Evolutionary conservation across 2,888 invertebrate genomes (phyloP).

Genomic region (Eurytoma adleriae): DNA sequence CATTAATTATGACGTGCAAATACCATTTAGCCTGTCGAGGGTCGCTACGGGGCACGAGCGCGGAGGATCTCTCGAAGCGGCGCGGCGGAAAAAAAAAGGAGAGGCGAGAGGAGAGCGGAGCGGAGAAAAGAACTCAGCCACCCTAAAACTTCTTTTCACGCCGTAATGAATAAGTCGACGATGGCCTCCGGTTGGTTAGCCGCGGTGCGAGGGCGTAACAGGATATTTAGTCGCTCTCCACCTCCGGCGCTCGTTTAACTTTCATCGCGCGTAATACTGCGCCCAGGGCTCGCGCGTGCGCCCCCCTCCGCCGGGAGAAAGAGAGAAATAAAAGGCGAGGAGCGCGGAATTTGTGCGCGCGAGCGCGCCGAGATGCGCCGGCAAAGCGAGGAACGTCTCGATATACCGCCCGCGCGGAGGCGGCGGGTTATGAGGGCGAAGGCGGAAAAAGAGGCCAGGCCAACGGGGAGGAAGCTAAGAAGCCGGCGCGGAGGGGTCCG

Average conservation of each 20-base stretch:
- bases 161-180: constrained; percentile 71
- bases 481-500: background rate
- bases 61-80: background rate
- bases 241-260: constrained; percentile 59
- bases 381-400: background rate
- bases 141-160: constrained; percentile 48
- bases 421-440: background rate
- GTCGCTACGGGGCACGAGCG: background rate
- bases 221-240: constrained; percentile 60
- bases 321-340: background rate
- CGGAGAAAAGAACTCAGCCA: background rate
- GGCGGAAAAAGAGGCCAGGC: background rate
- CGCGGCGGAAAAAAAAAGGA: background rate
- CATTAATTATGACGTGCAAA: constrained; percentile 39
- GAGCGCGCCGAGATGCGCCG: no score
- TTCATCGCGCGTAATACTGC: constrained; percentile 43
- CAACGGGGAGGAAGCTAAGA: constrained; percentile 13
- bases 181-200: constrained; percentile 65
- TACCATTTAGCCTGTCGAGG: background rate
- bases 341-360: background rate
- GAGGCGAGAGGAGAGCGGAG: background rate
- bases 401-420: background rate
- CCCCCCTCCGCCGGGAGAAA: background rate
- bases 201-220: constrained; percentile 58
- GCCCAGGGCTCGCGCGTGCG: background rate